Evolutionary conservation across 23 tunicate species (phyloP).

Genomic region (Trididemnum clinides): DNA sequence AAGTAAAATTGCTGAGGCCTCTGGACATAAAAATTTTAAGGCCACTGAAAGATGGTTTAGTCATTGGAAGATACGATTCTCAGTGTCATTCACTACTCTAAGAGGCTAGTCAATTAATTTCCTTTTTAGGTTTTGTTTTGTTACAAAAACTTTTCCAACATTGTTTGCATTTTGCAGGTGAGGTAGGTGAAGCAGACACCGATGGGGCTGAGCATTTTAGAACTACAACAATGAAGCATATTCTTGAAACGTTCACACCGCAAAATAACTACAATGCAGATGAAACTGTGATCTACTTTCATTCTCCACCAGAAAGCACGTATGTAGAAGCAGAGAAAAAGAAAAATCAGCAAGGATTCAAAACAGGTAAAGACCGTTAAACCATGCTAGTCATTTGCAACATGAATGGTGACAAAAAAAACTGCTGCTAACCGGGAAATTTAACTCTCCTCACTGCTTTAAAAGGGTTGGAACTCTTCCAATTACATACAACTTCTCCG

Average conservation of each 20-base stretch:
- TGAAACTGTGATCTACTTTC: slow-evolving; percentile 31
- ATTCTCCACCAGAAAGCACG: slow-evolving; percentile 24
- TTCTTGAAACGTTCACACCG: slow-evolving; percentile 30
- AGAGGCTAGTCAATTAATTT: slow-evolving; percentile 16
- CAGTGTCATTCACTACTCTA: slow-evolving; percentile 21
- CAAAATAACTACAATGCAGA: slow-evolving; percentile 35
- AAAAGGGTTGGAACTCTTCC: slow-evolving; percentile 39
- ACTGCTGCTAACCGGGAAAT: slow-evolving; percentile 23
- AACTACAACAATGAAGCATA: slow-evolving; percentile 24
- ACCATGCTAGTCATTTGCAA: background rate
- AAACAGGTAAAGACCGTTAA: too few species aligned
- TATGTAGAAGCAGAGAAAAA: too few species aligned
- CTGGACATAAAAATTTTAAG: slow-evolving; percentile 29
- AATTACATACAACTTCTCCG: slow-evolving; percentile 22
- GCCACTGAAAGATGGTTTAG: slow-evolving; percentile 36
- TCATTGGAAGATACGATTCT: slow-evolving; percentile 29
- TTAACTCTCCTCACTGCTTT: slow-evolving; percentile 32
- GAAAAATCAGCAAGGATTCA: too few species aligned
- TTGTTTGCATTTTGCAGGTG: slow-evolving; percentile 33
- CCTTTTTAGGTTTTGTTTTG: background rate
- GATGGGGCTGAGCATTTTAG: slow-evolving; percentile 26
- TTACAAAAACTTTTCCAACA: background rate
- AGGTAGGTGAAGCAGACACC: slow-evolving; percentile 31
- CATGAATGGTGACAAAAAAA: background rate
- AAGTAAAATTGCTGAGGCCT: slow-evolving; percentile 32